Percentiles rank a stretch among this genome's conserved stretches.
Evolutionary conservation across 2,888 invertebrate species (phyloP).

Genomic region (Pyrrhia umbra): DNA sequence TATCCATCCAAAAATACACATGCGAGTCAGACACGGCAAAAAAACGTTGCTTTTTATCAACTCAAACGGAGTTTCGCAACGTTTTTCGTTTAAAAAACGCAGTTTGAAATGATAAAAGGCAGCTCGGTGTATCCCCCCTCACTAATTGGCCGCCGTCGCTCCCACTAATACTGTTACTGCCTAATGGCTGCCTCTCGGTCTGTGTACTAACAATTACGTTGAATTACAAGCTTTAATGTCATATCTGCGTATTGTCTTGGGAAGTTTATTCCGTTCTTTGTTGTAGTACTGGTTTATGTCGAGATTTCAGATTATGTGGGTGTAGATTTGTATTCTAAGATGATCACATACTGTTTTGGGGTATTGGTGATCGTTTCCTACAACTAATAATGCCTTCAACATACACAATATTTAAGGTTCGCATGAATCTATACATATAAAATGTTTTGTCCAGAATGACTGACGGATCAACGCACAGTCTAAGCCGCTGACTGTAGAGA

Average conservation of each 20-base stretch:
- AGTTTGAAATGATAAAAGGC: slow-evolving; percentile 45
- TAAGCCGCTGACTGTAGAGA: too few species aligned
- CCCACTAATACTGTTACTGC: slow-evolving; percentile 74
- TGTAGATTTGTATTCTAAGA: too few species aligned
- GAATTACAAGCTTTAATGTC: slow-evolving; percentile 52
- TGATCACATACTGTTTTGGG: too few species aligned
- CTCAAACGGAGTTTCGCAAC: slow-evolving; percentile 3
- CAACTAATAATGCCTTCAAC: too few species aligned
- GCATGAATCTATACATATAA: too few species aligned
- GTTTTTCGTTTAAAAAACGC: slow-evolving; percentile 30
- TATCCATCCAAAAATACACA: slow-evolving; percentile 10
- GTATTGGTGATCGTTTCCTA: too few species aligned
- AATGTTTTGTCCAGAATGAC: too few species aligned
- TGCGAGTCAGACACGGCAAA: neutral
- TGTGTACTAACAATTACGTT: slow-evolving; percentile 73
- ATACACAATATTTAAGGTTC: too few species aligned
- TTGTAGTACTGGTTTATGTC: neutral
- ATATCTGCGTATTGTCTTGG: slow-evolving; percentile 50
- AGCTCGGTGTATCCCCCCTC: slow-evolving; percentile 27
- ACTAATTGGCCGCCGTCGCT: slow-evolving; percentile 67
- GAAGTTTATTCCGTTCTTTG: slow-evolving; percentile 34
- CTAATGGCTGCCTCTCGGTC: slow-evolving; percentile 74
- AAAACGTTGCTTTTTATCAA: slow-evolving; percentile 1
- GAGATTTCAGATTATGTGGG: neutral
- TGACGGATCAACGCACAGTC: too few species aligned